Evolutionary conservation across 2,797 vertebrate genomes (phyloP).

Genomic region (Cottoperca gobio): DNA sequence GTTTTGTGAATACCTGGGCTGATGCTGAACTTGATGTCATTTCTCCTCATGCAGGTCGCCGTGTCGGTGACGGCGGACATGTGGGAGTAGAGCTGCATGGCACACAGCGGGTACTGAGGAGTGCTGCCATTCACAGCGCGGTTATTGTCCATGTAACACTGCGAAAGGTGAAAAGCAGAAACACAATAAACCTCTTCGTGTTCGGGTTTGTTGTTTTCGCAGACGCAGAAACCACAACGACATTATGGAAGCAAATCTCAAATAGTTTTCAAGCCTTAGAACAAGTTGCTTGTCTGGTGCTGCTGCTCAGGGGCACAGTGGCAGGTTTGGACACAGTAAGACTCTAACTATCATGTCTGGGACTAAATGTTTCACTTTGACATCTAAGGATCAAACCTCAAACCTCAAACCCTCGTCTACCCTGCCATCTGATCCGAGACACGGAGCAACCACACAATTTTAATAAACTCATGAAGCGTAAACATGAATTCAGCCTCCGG

Average conservation of each 20-base stretch:
- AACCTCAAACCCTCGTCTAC: not conserved
- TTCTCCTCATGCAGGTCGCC: conserved; percentile 95
- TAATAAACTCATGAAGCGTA: not conserved
- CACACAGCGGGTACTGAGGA: conserved; percentile 91
- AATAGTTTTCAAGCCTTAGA: not conserved
- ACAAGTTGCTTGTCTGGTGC: conserved; percentile 8
- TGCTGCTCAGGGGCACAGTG: not conserved
- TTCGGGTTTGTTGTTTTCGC: not conserved
- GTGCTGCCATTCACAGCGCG: conserved; percentile 73
- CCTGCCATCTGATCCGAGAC: not conserved
- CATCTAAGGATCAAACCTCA: not conserved
- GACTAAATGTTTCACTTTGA: conserved; percentile 3
- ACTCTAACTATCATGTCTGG: not conserved
- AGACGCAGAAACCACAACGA: not conserved
- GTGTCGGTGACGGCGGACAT: conserved; percentile 95
- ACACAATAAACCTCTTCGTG: not conserved
- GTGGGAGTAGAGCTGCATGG: conserved; percentile 96
- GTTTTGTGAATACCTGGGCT: conserved; percentile 84
- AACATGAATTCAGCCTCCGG: not conserved
- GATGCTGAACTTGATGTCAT: conserved; percentile 89
- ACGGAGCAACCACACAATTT: not conserved
- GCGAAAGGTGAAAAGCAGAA: not conserved
- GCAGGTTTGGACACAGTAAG: conserved; percentile 24
- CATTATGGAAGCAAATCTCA: not conserved
- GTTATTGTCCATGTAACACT: conserved; percentile 92